Evolutionary conservation across 2,888 invertebrate genomes (phyloP).

Genomic region (Zele albiditarsus): DNA sequence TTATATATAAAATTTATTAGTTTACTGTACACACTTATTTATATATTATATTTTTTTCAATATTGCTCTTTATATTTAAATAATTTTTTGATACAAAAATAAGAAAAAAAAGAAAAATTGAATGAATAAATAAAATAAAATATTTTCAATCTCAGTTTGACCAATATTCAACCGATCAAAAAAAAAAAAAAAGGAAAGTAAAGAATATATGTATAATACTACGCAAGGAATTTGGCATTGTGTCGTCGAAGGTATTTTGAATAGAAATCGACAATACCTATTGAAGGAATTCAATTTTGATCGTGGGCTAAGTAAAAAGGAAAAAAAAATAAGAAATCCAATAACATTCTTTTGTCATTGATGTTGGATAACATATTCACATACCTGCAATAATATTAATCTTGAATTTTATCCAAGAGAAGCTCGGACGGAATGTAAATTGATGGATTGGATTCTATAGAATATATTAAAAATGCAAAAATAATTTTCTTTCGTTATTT

Average conservation of each 20-base stretch:
- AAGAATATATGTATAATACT: too few species aligned
- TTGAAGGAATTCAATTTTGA: constrained; percentile 67
- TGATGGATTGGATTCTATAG: too few species aligned
- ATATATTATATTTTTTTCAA: constrained; percentile 33
- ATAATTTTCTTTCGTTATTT: too few species aligned
- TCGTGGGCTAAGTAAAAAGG: constrained; percentile 53
- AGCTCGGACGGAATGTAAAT: too few species aligned
- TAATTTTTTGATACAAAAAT: background rate
- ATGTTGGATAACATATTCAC: constrained; percentile 56
- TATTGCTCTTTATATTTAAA: too few species aligned
- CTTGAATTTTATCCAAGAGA: constrained; percentile 37
- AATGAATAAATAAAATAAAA: constrained; percentile 18
- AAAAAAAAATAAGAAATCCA: constrained; percentile 59
- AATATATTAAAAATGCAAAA: too few species aligned
- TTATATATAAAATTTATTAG: background rate
- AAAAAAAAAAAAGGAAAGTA: background rate
- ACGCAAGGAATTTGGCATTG: constrained; percentile 44
- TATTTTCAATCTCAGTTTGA: constrained; percentile 50
- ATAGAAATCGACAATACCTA: constrained; percentile 57
- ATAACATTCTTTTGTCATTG: constrained; percentile 64
- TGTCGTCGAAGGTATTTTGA: constrained; percentile 57
- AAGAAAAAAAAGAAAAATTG: background rate
- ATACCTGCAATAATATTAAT: constrained; percentile 51
- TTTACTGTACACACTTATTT: background rate
- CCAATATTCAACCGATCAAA: constrained; percentile 35